Base-by-base conservation (phyloP, 2,797 vertebrate genomes). In the Philypnodon macrostomus region DNA sequence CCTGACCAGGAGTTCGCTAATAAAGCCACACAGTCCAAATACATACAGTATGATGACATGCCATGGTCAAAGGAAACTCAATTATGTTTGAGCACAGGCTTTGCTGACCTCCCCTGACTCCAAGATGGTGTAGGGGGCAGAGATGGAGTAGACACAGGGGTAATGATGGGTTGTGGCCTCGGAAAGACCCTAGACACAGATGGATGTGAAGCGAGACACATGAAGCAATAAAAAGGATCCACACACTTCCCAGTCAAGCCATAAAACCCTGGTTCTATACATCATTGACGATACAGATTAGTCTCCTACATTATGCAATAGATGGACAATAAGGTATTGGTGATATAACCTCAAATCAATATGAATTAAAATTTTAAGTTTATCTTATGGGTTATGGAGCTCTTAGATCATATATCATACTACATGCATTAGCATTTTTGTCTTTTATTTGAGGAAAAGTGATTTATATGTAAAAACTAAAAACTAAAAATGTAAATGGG, bases 41-140 rank as follows among this genome's bases (percentile, higher is more conserved):
- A 57, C 41, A 56, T n/a, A n/a, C n/a, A n/a, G n/a, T 63, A 68
- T 18, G 53, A 73, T 27, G 54, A 59, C 48, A 47, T 17, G 16
- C 33, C 49, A 24, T 19, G 54, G 69, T 73, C 58, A 65, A 68
- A 47, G 66, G 33, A 64, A 65, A 67, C 58, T 68, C 7, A 67
- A 53, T 80, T 67, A 70, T 30, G 51, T 67, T 44, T 14, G 37
- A 13, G 40, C 45, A 37, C 32, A 46, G 49, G 39, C 15, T 35
- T 58, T 2, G 8, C 39, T 67, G 55, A 73, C 56, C 59, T 62
- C 32, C 31, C 15, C 30, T 56, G 61, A 71, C 56, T 51, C 16
- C 49, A 52, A 34, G 55, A 70, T 49, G 69, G 40, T n/a, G 42
- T 24, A 36, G 26, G 17, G 36, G 27, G 35, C n/a, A 38, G 31